Percentiles rank a stretch among this genome's conserved stretches.
Conservation (phyloP, 2,797 vertebrate genomes). For the Babyrousa celebensis region DNA sequence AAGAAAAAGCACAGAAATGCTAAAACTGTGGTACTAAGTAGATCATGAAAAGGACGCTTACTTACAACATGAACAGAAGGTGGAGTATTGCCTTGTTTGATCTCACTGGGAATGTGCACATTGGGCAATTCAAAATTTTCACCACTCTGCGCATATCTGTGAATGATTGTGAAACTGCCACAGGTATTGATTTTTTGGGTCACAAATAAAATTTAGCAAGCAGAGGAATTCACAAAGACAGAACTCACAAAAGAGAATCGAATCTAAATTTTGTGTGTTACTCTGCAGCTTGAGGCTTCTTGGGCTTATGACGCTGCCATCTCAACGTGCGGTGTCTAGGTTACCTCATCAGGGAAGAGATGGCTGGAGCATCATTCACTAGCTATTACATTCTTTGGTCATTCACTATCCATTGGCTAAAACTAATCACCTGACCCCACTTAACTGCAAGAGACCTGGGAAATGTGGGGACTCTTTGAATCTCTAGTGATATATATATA, state of each 20-base stretch:
- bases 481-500: neutral
- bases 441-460: neutral
- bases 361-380: neutral
- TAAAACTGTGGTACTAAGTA: neutral
- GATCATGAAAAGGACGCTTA: neutral
- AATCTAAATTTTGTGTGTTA: neutral
- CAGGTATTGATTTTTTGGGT: neutral
- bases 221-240: neutral
- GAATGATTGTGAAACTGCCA: neutral
- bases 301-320: neutral
- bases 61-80: neutral
- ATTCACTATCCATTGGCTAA: neutral
- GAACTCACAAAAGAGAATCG: neutral
- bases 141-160: neutral
- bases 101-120: neutral
- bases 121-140: neutral
- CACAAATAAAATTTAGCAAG: constrained; percentile 17
- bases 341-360: neutral
- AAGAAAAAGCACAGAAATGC: neutral
- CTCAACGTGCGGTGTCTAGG: neutral
- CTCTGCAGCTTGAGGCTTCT: neutral
- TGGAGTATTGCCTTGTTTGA: neutral
- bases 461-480: constrained; percentile 40
- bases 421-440: neutral
- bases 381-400: neutral